Evolutionary conservation across 1,140 invertebrate genomes (phyloP).

Genomic region (Lethrus apterus): DNA sequence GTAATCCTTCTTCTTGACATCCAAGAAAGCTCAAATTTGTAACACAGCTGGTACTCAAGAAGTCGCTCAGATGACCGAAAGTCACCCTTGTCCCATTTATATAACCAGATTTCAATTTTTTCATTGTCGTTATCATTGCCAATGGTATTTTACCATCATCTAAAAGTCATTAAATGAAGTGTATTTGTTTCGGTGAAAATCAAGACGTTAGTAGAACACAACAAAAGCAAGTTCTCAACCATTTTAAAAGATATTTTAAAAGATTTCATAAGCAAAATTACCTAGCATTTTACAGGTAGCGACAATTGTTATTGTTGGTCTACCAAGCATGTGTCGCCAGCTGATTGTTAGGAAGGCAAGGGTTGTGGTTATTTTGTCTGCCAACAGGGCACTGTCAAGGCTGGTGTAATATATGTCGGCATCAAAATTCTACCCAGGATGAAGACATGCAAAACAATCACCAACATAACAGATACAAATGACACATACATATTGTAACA

Average conservation of each 20-base stretch:
- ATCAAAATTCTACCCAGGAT: conserved; percentile 73
- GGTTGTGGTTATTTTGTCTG: conserved; percentile 80
- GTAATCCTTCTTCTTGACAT: conserved; percentile 83
- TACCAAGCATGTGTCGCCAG: conserved; percentile 85
- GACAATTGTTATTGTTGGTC: conserved; percentile 79
- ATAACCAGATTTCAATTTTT: conserved; percentile 97
- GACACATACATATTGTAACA: neutral
- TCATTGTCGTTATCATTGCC: conserved; percentile 94
- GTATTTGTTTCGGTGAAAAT: neutral
- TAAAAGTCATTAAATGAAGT: conserved; percentile 44
- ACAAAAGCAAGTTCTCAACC: neutral
- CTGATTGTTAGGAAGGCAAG: conserved; percentile 88
- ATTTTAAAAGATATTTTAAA: neutral
- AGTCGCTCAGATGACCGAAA: conserved; percentile 83
- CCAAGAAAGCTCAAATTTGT: conserved; percentile 92
- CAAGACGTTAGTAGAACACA: neutral
- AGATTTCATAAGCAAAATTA: conserved; percentile 43
- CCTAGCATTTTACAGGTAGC: conserved; percentile 72
- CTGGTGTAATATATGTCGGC: conserved; percentile 89
- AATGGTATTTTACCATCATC: conserved; percentile 87
- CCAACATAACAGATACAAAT: conserved; percentile 9
- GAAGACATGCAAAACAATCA: conserved; percentile 34
- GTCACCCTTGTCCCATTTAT: conserved; percentile 96
- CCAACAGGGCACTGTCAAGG: conserved; percentile 80
- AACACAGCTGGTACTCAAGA: conserved; percentile 91